These are phyloP conservation scores for Symphodus melops DNA, from an alignment of 2,113 vertebrate species.

Conservation along the genomic window DNA sequence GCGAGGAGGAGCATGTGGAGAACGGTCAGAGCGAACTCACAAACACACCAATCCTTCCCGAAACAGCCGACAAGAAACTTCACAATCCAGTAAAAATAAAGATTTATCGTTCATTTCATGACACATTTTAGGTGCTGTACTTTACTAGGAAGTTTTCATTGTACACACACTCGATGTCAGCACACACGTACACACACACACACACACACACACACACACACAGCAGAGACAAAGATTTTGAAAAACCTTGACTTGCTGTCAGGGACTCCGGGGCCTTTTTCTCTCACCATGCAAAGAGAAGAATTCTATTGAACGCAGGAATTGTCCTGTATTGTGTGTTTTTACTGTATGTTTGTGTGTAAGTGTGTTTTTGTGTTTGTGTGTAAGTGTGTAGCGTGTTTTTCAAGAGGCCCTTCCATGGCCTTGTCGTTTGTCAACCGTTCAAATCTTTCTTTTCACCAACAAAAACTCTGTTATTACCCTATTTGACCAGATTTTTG, in stretches of 20 bases:
- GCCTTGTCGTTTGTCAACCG: slow-evolving; percentile 24
- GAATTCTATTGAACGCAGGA: slow-evolving; percentile 39
- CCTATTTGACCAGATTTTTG: slow-evolving; percentile 13
- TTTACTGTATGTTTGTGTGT: slow-evolving; percentile 1
- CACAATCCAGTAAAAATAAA: not conserved
- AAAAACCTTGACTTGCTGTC: slow-evolving; percentile 40
- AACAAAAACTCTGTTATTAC: slow-evolving; percentile 26
- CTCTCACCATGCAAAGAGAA: slow-evolving; percentile 21
- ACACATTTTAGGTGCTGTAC: not conserved
- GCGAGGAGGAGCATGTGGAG: slow-evolving; percentile 97
- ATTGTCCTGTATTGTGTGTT: slow-evolving; percentile 15
- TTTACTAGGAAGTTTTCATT: slow-evolving; percentile 8
- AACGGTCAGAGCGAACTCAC: slow-evolving; percentile 84
- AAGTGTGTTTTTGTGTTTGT: too few relatives aligned
- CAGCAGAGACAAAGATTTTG: slow-evolving; percentile 4
- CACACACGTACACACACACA: not conserved
- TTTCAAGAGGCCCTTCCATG: slow-evolving; percentile 10
- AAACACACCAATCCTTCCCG: not conserved
- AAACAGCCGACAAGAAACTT: not conserved
- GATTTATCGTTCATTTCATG: not conserved
- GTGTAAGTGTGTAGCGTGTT: not conserved
- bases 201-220: not conserved
- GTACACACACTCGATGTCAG: not conserved
- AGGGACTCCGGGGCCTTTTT: slow-evolving; percentile 44
- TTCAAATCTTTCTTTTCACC: slow-evolving; percentile 42